A percentile compares a stretch with the other conserved stretches of the same genome.
Conservation (phyloP, 2,888 invertebrate genomes). For the Lypha dubia region DNA sequence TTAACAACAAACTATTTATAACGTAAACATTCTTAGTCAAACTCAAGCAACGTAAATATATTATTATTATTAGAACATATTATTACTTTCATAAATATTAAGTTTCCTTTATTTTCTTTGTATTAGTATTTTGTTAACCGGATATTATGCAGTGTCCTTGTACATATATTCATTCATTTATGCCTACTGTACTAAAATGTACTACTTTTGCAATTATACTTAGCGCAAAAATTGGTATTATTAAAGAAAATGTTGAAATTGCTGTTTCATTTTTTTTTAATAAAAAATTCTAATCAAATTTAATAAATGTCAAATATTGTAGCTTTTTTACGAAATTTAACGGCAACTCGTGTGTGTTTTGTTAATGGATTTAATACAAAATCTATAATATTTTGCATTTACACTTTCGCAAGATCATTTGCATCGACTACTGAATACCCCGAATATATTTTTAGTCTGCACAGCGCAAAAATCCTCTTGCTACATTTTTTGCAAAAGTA, state of each 20-base stretch:
- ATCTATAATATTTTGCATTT: too few relatives aligned
- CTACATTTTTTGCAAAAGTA: too few relatives aligned
- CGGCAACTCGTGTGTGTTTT: too few relatives aligned
- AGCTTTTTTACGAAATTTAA: too few relatives aligned
- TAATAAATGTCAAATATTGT: too few relatives aligned
- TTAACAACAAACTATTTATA: slow-evolving; percentile 40
- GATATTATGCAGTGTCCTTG: slow-evolving; percentile 39
- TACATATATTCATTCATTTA: too few relatives aligned
- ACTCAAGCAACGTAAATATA: slow-evolving; percentile 69
- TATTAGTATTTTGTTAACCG: slow-evolving; percentile 67
- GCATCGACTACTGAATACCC: too few relatives aligned
- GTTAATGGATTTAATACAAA: too few relatives aligned
- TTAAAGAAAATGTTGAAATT: slow-evolving; percentile 14
- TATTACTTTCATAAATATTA: slow-evolving; percentile 50
- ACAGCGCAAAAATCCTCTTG: too few relatives aligned
- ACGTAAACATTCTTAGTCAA: slow-evolving; percentile 72
- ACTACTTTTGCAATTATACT: slow-evolving; percentile 1
- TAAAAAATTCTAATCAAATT: too few relatives aligned
- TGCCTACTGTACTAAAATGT: not conserved
- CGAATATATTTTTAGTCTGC: too few relatives aligned
- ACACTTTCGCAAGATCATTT: too few relatives aligned
- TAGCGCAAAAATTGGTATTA: not conserved
- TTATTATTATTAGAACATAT: slow-evolving; percentile 48
- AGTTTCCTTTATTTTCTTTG: slow-evolving; percentile 41
- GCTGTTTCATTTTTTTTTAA: not conserved